Evolutionary conservation across 2,888 invertebrate species (phyloP).

Genomic region (Melieria crassipennis): DNA sequence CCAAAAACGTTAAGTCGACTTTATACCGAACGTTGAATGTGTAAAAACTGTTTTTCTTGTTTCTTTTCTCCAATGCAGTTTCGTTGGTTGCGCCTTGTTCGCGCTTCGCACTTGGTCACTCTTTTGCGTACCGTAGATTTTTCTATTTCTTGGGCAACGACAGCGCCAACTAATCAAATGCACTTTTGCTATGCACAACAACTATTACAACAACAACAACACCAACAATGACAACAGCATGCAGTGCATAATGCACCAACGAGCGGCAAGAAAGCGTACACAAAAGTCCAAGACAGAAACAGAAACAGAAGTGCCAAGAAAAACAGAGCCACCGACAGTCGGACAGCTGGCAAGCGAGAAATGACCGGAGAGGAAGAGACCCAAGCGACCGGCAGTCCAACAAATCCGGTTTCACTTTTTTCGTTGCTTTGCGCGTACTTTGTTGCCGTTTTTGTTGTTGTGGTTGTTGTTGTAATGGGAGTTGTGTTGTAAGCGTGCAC

Average conservation of each 20-base stretch:
- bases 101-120: too few species aligned
- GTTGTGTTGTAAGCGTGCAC: not conserved
- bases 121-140: too few species aligned
- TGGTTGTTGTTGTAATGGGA: not conserved
- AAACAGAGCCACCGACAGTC: not conserved
- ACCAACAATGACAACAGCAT: not conserved
- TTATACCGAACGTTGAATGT: too few species aligned
- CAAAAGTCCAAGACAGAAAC: not conserved
- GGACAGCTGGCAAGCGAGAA: not conserved
- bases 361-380: not conserved
- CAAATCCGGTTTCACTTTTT: conserved; percentile 44
- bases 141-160: not conserved
- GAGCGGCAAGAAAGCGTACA: not conserved
- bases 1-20: too few species aligned
- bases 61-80: too few species aligned
- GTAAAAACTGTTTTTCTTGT: too few species aligned
- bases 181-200: not conserved
- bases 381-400: not conserved
- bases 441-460: not conserved
- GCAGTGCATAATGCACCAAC: not conserved
- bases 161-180: not conserved
- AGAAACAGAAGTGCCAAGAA: not conserved
- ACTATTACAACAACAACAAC: not conserved
- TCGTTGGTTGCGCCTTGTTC: too few species aligned
- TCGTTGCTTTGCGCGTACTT: conserved; percentile 5